Evolutionary conservation across 2,888 invertebrate genomes (phyloP).

Genomic region (Drosophila nigritarsus): DNA sequence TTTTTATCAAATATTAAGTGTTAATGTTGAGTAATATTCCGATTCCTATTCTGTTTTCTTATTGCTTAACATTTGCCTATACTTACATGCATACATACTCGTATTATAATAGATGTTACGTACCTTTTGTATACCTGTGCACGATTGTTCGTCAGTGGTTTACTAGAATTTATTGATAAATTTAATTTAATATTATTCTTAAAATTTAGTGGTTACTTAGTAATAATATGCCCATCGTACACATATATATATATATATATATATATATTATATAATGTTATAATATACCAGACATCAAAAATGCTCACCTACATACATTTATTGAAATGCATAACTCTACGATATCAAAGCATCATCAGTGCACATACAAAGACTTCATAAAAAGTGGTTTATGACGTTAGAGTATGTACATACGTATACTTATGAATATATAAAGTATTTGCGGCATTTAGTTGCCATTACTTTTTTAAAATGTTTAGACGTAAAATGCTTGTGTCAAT

Average conservation of each 20-base stretch:
- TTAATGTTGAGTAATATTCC: constrained; percentile 12
- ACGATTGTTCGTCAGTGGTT: constrained; percentile 33
- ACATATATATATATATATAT: background rate
- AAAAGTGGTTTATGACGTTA: background rate
- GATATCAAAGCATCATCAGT: constrained; percentile 12
- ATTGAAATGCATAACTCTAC: constrained; percentile 12
- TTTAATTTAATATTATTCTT: constrained; percentile 40
- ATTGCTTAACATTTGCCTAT: constrained; percentile 7
- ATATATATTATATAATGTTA: constrained; percentile 9
- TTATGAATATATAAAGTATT: constrained; percentile 31
- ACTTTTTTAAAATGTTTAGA: constrained; percentile 27
- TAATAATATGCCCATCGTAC: constrained; percentile 16
- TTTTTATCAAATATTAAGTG: constrained; percentile 16
- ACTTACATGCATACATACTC: constrained; percentile 23
- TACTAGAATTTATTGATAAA: constrained; percentile 39
- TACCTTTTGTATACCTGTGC: constrained; percentile 26
- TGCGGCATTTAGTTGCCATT: constrained; percentile 24
- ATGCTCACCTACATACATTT: constrained; percentile 15
- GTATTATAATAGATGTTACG: constrained; percentile 16
- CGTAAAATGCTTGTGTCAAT: constrained; percentile 53
- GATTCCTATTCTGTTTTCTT: constrained; percentile 9
- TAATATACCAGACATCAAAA: constrained; percentile 22
- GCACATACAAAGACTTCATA: constrained; percentile 11
- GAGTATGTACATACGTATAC: constrained; percentile 23
- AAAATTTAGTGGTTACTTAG: constrained; percentile 39